phyloP scores from a whole-genome alignment of 2,113 vertebrate species.

The Chloropsis cyanopogon region DNA sequence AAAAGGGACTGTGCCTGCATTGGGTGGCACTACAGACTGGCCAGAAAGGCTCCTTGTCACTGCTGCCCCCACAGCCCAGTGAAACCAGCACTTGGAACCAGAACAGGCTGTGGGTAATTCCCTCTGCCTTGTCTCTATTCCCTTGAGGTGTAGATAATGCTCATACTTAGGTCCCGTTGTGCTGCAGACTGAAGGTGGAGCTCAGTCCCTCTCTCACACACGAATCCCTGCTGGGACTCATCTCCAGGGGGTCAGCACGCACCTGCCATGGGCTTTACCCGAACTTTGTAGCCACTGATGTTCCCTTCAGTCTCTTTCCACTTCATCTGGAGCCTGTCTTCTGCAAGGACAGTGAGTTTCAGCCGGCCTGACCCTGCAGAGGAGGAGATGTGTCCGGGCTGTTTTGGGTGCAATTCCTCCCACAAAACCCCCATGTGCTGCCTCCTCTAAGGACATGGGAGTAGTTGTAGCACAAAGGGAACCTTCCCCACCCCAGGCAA shows the following conservation, averaged over 20 bases:
- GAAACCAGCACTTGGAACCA: background rate
- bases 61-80: fast-evolving
- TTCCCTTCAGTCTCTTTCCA: slow-evolving; percentile 87
- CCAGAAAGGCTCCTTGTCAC: background rate
- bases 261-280: slow-evolving; percentile 90
- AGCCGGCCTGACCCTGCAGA: slow-evolving; percentile 74
- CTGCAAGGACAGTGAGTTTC: slow-evolving; percentile 84
- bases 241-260: fast-evolving
- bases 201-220: background rate
- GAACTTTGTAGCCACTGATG: slow-evolving; percentile 86
- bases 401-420: background rate
- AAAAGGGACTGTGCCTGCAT: too few relatives aligned
- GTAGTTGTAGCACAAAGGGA: background rate
- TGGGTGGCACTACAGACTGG: background rate
- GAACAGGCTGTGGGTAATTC: background rate
- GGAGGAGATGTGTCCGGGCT: fast-evolving
- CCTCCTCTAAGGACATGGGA: fast-evolving
- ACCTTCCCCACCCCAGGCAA: background rate
- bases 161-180: fast-evolving
- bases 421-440: fast-evolving
- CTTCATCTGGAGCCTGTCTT: slow-evolving; percentile 92
- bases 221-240: background rate
- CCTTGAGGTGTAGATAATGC: background rate
- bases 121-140: background rate
- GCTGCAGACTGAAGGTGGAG: background rate